Base-by-base conservation (phyloP, 2,113 vertebrate species). In the Clarias macrocephalus region DNA sequence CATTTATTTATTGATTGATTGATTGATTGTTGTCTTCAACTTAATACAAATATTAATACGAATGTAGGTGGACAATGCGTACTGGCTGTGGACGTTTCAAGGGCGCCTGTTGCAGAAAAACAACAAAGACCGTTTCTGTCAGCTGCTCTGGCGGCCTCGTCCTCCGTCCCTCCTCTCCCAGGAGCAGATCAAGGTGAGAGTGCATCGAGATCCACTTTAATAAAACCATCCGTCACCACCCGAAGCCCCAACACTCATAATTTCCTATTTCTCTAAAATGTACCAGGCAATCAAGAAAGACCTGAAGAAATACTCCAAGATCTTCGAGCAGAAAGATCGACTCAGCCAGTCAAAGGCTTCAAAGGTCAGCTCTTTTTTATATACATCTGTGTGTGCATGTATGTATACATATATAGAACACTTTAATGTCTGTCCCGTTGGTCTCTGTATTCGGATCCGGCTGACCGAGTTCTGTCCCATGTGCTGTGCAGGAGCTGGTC, bases 321-420 rank as follows among this genome's bases (percentile, higher is more conserved):
- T 99, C 93, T 99, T 99, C 93, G 98, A 99, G 91, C 98, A 99
- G 95, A 99, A 99, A 92, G 98, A 99, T 95, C 98, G 98, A 86
- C 91, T 99, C 91, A 99, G 98, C 93, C 98, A 99, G 88, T 97
- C 98, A 85, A 99, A 99, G 96, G 98, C 98, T 59, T 99, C 98
- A 3, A 99, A 99, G 97, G 98, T 98, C 93, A 92, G 94, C 7
- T 7, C 3, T 70, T 21, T 48, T 48, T 42, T n/a, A n/a, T n/a
- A n/a, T n/a, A n/a, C n/a, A n/a, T n/a, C n/a, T n/a, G 33, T 37
- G 33, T 37, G 33, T 37, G 33, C 3, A 3, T 37, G 33, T 37
- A 3, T 37, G 33, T 37, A 37, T 37, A 37, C 33, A 37, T 37
- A 3, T 52, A 11, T 15, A 63, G 63, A 33, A 21, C 13, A 37